Percentiles rank a stretch among this genome's conserved stretches.
phyloP scores from a whole-genome alignment of 2,888 invertebrate genomes.

The Tenthredo distinguenda region DNA sequence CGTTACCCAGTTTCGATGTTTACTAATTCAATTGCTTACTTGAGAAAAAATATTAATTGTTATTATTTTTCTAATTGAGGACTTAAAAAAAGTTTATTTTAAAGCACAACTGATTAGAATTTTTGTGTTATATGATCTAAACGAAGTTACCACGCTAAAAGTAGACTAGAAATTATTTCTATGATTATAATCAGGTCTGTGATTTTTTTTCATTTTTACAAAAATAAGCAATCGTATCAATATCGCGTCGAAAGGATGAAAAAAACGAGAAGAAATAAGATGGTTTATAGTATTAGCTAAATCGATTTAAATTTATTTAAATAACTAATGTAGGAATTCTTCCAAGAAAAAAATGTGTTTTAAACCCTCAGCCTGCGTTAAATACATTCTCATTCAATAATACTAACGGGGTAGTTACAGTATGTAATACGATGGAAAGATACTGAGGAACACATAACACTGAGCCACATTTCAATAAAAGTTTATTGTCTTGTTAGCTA shows the following conservation, averaged over 20 bases:
- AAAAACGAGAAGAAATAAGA: constrained; percentile 35
- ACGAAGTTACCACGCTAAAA: neutral
- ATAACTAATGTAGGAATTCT: constrained; percentile 50
- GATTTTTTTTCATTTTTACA: neutral
- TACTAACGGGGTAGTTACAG: constrained; percentile 47
- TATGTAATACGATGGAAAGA: constrained; percentile 26
- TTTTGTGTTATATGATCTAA: neutral
- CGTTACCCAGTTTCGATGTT: constrained; percentile 26
- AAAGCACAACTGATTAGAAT: neutral
- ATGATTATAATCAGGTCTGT: neutral
- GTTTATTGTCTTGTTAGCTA: constrained; percentile 41
- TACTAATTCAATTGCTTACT: constrained; percentile 30
- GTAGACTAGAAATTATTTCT: constrained; percentile 15
- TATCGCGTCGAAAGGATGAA: constrained; percentile 14
- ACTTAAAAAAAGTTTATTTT: neutral
- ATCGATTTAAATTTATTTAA: constrained; percentile 44
- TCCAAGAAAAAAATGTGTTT: constrained; percentile 35
- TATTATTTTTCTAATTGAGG: neutral
- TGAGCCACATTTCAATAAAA: constrained; percentile 36
- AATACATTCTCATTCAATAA: constrained; percentile 41
- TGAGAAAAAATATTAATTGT: neutral
- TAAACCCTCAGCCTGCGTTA: constrained; percentile 34
- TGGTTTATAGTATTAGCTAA: constrained; percentile 37
- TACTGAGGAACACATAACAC: constrained; percentile 34
- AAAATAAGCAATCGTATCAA: constrained; percentile 28